Evolutionary conservation across 2,888 invertebrate species (phyloP), one percentile per base, ranked within the genome.

Genomic region (Chrysomela aeneicollis): DNA sequence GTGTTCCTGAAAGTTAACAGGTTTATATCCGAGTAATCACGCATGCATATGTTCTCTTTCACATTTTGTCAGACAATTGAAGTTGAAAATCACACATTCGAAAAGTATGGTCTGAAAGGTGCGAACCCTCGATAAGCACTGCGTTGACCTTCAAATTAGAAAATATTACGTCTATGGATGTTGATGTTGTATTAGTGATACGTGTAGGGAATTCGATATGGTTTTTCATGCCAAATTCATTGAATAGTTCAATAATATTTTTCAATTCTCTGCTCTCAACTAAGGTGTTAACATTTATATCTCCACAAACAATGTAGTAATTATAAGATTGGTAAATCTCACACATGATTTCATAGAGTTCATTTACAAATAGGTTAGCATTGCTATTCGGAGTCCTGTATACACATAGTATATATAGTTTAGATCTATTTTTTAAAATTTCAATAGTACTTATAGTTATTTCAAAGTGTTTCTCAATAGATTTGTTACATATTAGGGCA

Each of bases 251-350:
- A 42, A 5, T 26, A 6, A 26, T 42, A 42, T 42, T 42, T 42
- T 42, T 42, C 10, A 10, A 5, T 42, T 6, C 42, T 42, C 26
- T 26, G 26, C 26, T 26, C 6, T 26, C 26, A 26, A 26, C 26
- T 26, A 26, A 6, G 26, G 26, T 26, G 6, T 26, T 26, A 6
- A 26, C 6, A 6, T 26, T 26, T 26, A 26, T 6, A 26, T 26
- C 26, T 26, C 26, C 26, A 58, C 58, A 30, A 17, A 49, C 58
- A 26, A 49, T 58, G n/a, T 58, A 58, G 21, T 57, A 42, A 32
- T 46, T 42, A 18, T 42, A 21, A n/a, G 15, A 3, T 58, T 46
- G 42, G 49, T 58, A 58, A 46, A 49, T 58, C 30, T 58, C 32
- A 19, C 58, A 58, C 49, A 58, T 58, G 18, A 58, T 17, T 21